These are phyloP conservation scores for Corythornis madagascariensis DNA, from an alignment of 2,113 vertebrate species.

Conservation along the genomic window DNA sequence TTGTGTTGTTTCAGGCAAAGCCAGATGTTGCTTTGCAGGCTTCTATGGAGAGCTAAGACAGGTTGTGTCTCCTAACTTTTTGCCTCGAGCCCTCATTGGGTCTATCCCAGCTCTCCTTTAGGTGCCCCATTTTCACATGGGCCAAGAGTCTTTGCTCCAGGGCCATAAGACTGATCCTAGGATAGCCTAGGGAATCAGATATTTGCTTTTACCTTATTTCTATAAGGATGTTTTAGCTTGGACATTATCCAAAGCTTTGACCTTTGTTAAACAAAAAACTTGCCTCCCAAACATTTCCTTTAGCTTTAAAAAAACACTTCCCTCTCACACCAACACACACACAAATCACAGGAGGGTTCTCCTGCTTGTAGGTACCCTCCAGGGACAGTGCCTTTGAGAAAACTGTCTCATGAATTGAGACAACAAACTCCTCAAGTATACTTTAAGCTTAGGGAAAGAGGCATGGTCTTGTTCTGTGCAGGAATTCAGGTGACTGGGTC, in stretches of 20 bases:
- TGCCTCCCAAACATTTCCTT: background rate
- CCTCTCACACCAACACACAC: background rate
- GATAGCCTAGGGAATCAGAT: background rate
- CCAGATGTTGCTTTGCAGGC: background rate
- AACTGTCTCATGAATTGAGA: background rate
- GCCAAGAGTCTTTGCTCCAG: background rate
- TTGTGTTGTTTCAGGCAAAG: background rate
- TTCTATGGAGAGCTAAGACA: background rate
- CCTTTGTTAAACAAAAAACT: background rate
- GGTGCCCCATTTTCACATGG: accelerated
- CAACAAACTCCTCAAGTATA: background rate
- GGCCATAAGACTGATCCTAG: background rate
- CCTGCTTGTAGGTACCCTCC: background rate
- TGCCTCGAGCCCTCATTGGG: background rate
- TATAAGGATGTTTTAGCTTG: background rate
- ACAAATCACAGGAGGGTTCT: background rate
- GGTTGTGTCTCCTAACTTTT: background rate
- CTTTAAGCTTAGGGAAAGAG: background rate
- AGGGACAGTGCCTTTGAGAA: background rate
- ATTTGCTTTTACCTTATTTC: background rate
- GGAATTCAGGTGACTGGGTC: background rate
- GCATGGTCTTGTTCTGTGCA: background rate
- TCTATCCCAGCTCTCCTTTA: background rate
- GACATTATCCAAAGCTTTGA: background rate
- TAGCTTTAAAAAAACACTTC: background rate